Conservation (phyloP, 2,113 vertebrate genomes). For the Anguilla japonica region DNA sequence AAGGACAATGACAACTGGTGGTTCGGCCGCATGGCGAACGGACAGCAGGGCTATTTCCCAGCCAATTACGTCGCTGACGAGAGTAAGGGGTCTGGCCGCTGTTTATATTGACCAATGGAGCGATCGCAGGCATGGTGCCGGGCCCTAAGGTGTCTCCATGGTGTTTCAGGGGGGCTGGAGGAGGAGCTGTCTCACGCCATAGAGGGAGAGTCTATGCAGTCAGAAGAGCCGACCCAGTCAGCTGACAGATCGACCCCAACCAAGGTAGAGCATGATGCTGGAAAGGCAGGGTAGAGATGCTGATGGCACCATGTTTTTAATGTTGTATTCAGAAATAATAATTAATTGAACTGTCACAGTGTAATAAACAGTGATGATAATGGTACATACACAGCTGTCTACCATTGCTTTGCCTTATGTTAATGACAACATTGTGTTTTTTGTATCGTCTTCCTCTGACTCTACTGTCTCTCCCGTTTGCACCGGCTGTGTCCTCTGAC, state of each 20-base stretch:
- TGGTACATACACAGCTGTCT: too few species aligned
- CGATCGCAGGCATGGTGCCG: neutral
- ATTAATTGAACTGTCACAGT: neutral
- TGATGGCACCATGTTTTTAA: neutral
- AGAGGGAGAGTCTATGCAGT: constrained; percentile 39
- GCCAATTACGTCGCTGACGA: constrained; percentile 89
- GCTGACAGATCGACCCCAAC: constrained; percentile 57
- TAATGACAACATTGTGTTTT: neutral
- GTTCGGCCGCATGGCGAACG: constrained; percentile 86
- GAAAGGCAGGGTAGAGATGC: neutral
- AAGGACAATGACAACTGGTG: constrained; percentile 99
- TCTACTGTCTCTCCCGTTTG: neutral
- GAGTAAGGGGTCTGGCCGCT: constrained; percentile 50
- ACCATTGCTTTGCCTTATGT: neutral
- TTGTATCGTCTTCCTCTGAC: neutral
- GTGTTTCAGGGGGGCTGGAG: constrained; percentile 49
- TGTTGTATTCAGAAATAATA: neutral
- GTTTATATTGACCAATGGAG: neutral
- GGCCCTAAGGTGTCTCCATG: neutral
- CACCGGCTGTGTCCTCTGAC: neutral
- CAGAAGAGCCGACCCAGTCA: constrained; percentile 38
- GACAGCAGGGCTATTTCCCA: constrained; percentile 95
- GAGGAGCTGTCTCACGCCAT: constrained; percentile 46
- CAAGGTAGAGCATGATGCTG: constrained; percentile 52
- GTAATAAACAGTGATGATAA: too few species aligned